A percentile compares a stretch with the other conserved stretches of the same genome.
Evolutionary conservation across 2,113 vertebrate genomes (phyloP).

Genomic region (Hiodon alosoides): DNA sequence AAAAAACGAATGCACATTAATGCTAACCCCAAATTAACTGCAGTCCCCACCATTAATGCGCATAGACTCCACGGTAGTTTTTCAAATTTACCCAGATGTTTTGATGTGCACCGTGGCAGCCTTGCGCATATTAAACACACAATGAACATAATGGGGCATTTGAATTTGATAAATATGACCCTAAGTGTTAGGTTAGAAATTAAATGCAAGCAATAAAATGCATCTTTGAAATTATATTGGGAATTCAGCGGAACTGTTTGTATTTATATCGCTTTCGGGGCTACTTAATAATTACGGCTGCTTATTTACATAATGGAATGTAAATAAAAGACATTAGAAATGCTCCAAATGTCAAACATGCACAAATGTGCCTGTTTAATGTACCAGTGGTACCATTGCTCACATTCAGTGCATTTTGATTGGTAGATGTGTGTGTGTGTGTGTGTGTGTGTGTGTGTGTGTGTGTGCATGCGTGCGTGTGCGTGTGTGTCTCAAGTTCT

Average conservation of each 20-base stretch:
- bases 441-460: background rate
- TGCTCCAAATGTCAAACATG: background rate
- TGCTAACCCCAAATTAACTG: too few species aligned
- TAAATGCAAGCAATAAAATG: conserved; percentile 1
- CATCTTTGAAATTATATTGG: conserved; percentile 10
- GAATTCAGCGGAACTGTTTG: background rate
- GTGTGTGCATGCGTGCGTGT: background rate
- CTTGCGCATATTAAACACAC: background rate
- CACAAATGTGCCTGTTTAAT: background rate
- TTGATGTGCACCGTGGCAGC: background rate
- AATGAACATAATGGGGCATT: background rate
- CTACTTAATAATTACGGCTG: conserved; percentile 11
- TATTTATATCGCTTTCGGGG: background rate
- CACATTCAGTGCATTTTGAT: background rate
- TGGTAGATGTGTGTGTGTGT: background rate
- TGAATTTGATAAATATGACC: conserved; percentile 2
- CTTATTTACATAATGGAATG: conserved; percentile 17
- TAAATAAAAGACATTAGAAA: conserved; percentile 1
- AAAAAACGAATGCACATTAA: too few species aligned
- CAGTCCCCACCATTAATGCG: too few species aligned
- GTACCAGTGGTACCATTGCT: background rate
- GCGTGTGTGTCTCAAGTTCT: background rate
- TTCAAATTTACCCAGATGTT: too few species aligned
- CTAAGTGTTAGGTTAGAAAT: conserved; percentile 9
- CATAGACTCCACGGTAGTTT: too few species aligned